Conservation (phyloP, 2,113 vertebrate species). For the Triplophysa siluroides region DNA sequence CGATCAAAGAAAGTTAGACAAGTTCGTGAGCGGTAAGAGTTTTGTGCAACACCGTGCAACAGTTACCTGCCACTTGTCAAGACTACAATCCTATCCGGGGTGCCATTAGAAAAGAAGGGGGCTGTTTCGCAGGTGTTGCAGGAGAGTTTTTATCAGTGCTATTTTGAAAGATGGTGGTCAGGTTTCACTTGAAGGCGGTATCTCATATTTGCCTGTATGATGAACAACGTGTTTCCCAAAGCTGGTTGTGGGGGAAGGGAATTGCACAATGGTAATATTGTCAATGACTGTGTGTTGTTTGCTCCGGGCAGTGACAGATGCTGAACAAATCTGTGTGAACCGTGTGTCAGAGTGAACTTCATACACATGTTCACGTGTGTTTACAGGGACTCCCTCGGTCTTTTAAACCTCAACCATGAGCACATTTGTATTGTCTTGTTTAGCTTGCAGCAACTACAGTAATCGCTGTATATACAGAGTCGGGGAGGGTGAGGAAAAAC, state of each 20-base stretch:
- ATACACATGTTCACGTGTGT: background rate
- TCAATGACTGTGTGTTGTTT: slow-evolving; percentile 10
- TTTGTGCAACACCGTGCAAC: background rate
- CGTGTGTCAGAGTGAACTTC: background rate
- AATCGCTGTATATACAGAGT: background rate
- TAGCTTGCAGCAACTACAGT: background rate
- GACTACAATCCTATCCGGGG: background rate
- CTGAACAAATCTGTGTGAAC: background rate
- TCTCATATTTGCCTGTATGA: slow-evolving; percentile 13
- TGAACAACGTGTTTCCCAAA: background rate
- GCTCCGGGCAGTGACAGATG: background rate
- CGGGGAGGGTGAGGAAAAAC: background rate
- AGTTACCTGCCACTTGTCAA: background rate
- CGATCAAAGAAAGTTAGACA: slow-evolving; percentile 6
- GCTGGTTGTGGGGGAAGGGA: slow-evolving; percentile 15
- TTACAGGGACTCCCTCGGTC: background rate
- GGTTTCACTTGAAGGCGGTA: slow-evolving; percentile 38
- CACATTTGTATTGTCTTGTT: background rate
- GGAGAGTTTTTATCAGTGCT: slow-evolving; percentile 24
- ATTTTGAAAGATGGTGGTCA: slow-evolving; percentile 37
- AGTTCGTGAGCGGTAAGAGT: background rate
- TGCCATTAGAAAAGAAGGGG: background rate
- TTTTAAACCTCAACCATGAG: background rate
- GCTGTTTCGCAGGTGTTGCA: slow-evolving; percentile 5
- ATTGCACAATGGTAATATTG: background rate